Evolutionary conservation across 2,888 invertebrate genomes (phyloP), one percentile per base, ranked within the genome.

Genomic region (Lasioglossum lativentre): DNA sequence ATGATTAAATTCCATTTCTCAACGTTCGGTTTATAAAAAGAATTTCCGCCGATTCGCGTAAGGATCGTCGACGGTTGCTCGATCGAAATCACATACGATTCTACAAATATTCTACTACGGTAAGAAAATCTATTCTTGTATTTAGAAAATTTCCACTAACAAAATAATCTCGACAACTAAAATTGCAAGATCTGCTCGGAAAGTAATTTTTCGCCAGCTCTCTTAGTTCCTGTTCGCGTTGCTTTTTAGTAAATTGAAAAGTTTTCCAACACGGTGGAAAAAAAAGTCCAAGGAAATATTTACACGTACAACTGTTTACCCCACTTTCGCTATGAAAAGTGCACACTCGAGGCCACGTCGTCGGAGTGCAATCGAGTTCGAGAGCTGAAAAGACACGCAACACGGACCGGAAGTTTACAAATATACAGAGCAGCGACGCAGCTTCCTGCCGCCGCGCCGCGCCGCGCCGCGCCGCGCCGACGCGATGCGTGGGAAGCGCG

Each of bases 401-500:
- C 34, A 59, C n/a, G 63, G 34, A 30, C 52, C 81, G 89, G 85
- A 85, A 85, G 86, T 89, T 83, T 70, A 27, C 40, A 40, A 34
- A 56, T 56, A 56, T 59, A 59, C 59, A 59, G 82, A 86, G 73
- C 74, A 63, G 42, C 71, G 75, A 63, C 72, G 42, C 80, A 56
- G 68, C 83, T 78, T 80, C 79, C 80, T 76, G 77, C 42, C 76
- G n/a, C n/a, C n/a, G n/a, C n/a, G n/a, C n/a, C n/a, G n/a, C n/a
- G n/a, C n/a, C n/a, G n/a, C n/a, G n/a, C n/a, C n/a, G n/a, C n/a
- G n/a, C n/a, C n/a, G n/a, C n/a, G n/a, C n/a, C n/a, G n/a, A n/a
- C n/a, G n/a, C n/a, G 85, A 77, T 80, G 82, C 85, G 89, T 85
- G 89, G 86, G 83, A 85, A 89, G 89, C 86, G 79, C 82, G 66